Evolutionary conservation across 2,888 invertebrate genomes (phyloP).

Genomic region (Nomada ruficornis): DNA sequence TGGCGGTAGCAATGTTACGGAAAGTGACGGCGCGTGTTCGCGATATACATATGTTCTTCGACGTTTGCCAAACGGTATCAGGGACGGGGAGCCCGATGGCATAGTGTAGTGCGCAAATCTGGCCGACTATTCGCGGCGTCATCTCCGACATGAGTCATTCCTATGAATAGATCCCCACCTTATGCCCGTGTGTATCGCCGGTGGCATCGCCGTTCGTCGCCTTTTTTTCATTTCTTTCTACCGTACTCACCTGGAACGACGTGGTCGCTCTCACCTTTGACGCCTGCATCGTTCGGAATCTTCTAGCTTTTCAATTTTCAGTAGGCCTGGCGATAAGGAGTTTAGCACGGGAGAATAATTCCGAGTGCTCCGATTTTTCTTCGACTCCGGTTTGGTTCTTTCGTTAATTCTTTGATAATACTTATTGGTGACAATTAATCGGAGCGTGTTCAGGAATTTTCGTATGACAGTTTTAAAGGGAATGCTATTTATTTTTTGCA

Average conservation of each 20-base stretch:
- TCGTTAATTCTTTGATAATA: no score
- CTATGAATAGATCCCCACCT: constrained; percentile 79
- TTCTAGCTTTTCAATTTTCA: no score
- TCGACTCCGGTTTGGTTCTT: no score
- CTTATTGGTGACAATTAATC: no score
- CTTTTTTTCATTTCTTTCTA: background rate
- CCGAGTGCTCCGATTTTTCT: no score
- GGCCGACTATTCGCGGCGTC: constrained; percentile 81
- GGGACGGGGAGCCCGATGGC: constrained; percentile 54
- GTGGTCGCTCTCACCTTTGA: no score
- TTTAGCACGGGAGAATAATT: no score
- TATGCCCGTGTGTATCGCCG: constrained; percentile 59
- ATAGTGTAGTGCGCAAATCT: constrained; percentile 80
- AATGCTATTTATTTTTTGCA: no score
- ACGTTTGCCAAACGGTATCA: constrained; percentile 61
- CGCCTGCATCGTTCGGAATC: no score
- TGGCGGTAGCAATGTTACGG: background rate
- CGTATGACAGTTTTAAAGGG: no score
- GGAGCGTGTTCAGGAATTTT: no score
- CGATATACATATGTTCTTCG: constrained; percentile 15
- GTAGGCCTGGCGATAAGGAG: no score
- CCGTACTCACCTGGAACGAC: background rate
- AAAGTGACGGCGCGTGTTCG: background rate
- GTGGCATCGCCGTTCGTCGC: constrained; percentile 37
- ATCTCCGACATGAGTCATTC: constrained; percentile 78